Evolutionary conservation across 1,140 invertebrate species (phyloP), one percentile per base, ranked within the genome.

Genomic region (Pseudomyrmex dendroicus): DNA sequence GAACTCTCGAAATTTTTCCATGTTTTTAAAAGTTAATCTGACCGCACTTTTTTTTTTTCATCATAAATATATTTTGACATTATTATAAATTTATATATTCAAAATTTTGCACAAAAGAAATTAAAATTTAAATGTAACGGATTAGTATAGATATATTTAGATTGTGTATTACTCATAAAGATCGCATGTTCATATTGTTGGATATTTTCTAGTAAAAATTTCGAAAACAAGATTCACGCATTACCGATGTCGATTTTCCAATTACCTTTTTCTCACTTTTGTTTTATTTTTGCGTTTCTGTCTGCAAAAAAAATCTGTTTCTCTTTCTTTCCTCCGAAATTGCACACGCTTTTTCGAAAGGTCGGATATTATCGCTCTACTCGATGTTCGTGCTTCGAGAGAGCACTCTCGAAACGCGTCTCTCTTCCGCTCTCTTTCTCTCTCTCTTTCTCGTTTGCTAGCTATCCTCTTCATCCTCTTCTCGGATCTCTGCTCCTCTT

Each of bases 381-480:
- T 83, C 80, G 61, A 74, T 25, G 57, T 61, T 63, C 68, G 72
- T 83, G 70, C 80, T 63, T 54, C 70, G 44, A 83, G 57, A 61
- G 68, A 73, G 25, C 78, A n/a, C 68, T 82, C 77, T 82, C 59
- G 56, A 73, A 73, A 73, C 50, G 63, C 74, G 63, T 82, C 68
- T 17, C 80, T 76, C 63, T 64, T 62, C 50, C 62, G 54, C 1
- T 5, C 5, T 35, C 5, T 35, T 5, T 35, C 35, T 35, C 35
- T 35, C 35, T 35, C 35, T 61, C 76, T 84, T 67, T 72, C 66
- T 72, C 66, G 10, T 13, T 48, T 59, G 12, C 64, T 68, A 52
- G 2, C 63, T 20, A 12, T 12, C 20, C 72, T 83, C 54, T 76
- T 66, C 61, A 50, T 77, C 62, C 62, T 44, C 54, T 67, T 76